Evolutionary conservation across 1,140 invertebrate species (phyloP).

Genomic region (Lordiphosa stackelbergi): DNA sequence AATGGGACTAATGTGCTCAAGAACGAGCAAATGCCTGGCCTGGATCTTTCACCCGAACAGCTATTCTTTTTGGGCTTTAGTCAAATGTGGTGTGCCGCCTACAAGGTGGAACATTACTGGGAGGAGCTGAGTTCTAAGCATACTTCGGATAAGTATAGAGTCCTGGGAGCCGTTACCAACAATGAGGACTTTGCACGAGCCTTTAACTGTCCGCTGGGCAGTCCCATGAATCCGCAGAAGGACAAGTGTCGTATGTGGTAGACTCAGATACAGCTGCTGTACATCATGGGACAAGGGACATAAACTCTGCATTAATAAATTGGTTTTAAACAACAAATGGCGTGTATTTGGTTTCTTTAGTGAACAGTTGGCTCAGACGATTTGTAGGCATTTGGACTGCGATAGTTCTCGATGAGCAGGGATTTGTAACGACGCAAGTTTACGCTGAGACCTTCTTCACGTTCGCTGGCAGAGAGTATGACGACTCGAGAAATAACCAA

Average conservation of each 20-base stretch:
- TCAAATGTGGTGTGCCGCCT: conserved; percentile 79
- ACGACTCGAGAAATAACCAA: conserved; percentile 81
- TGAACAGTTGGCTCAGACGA: conserved; percentile 52
- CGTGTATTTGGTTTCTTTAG: conserved; percentile 8
- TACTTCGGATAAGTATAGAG: conserved; percentile 77
- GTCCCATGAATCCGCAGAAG: conserved; percentile 80
- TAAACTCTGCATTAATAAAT: conserved; percentile 7
- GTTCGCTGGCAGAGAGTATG: conserved; percentile 77
- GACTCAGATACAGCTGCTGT: neutral
- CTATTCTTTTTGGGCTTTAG: conserved; percentile 95
- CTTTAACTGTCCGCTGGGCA: conserved; percentile 81
- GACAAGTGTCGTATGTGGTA: conserved; percentile 77
- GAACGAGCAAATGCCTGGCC: conserved; percentile 85
- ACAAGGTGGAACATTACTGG: conserved; percentile 62
- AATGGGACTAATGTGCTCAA: conserved; percentile 69
- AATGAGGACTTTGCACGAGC: conserved; percentile 80
- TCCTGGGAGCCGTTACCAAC: conserved; percentile 84
- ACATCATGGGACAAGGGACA: neutral
- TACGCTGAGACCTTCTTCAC: conserved; percentile 77
- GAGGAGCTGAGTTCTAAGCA: conserved; percentile 57
- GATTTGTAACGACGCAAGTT: conserved; percentile 80
- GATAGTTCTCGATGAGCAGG: conserved; percentile 82
- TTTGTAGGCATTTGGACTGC: conserved; percentile 66
- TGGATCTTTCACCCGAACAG: conserved; percentile 89
- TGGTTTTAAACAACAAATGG: neutral